Base-by-base conservation (phyloP, 2,113 vertebrate species). In the Xenus cinereus region DNA sequence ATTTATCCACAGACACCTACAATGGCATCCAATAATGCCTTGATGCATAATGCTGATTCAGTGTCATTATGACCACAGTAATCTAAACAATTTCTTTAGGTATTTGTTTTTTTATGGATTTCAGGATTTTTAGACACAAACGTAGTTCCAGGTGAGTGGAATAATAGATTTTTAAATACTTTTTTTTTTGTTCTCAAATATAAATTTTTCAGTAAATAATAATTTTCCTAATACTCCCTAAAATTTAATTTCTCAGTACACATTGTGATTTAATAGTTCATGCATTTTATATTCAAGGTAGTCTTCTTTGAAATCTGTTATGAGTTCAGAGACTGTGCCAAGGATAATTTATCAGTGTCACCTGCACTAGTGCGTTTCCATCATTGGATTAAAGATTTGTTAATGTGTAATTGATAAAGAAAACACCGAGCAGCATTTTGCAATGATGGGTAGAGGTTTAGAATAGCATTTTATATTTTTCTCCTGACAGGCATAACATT, bases 351-450 rank as follows among this genome's bases (percentile, higher is more conserved):
- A 77, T 93, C 94, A 89, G 71, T 96, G 84, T 97, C 97, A 98
- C 87, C 92, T 96, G 88, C 93, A 84, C 46, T 37, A 89, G 86
- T 94, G 93, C 89, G 0, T 96, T 97, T 97, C 93, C 97, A 97
- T 98, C 97, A 98, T 94, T 97, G 97, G 97, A 98, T 98, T 98
- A 98, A 97, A 96, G 95, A 94, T 92, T 97, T 97, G 97, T 98
- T 98, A 98, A 98, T 97, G 93, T 97, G 95, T 94, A 97, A 97
- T 98, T 98, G 97, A 98, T 98, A 98, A 98, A 97, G 97, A 97
- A 98, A 98, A 98, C 97, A 98, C 94, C 84, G 84, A 86, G 95
- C 96, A 95, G 94, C 93, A 89, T 98, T 98, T 97, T 98, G 69
- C 93, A 96, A 62, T 97, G 94, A 98, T 97, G 91, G 80, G 88